Base-by-base conservation (phyloP, 2,797 vertebrate genomes). In the Darevskia mixta region DNA sequence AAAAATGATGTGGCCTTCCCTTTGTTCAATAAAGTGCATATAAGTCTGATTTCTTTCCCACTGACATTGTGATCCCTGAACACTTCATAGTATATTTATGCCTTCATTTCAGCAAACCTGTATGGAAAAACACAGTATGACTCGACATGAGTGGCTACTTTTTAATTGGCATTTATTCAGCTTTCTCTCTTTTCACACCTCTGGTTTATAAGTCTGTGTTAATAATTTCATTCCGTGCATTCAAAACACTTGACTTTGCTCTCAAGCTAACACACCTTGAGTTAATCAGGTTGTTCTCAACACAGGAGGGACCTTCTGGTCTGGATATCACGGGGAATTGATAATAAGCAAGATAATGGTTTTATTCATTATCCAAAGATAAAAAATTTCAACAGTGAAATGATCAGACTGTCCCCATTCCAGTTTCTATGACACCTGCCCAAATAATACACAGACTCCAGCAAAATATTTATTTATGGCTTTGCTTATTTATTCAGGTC, bases 211-310 rank as follows among this genome's bases (percentile, higher is more conserved):
- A 55, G 38, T 18, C 81, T 85, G n/a, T 76, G 41, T 85, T 85
- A 80, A 76, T 81, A 75, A 81, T 76, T 85, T 66, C 55, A 67
- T 49, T 41, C 13, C n/a, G 83, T 90, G n/a, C 49, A 79, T 75
- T 90, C 66, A 89, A 83, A 86, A 72, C 23, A 86, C 43, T 86
- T 71, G 79, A 86, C 66, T 77, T 82, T 78, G 25, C 43, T 64
- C 49, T 81, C 83, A 55, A 71, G 66, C 73, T 82, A 45, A 82
- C 61, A 78, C 32, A 82, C 32, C 71, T 79, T 41, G 71, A 89
- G 20, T 83, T 86, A 89, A 77, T 82, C 64, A 29, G 84, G 55
- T 77, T 71, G 45, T 64, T 77, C 61, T 77, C 11, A 23, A 49
- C 79, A 73, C 69, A 25, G 64, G 66, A 80, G 41, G 83, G 41